These are phyloP conservation scores for Coreius guichenoti DNA, from an alignment of 2,797 vertebrate species.

Conservation along the genomic window DNA sequence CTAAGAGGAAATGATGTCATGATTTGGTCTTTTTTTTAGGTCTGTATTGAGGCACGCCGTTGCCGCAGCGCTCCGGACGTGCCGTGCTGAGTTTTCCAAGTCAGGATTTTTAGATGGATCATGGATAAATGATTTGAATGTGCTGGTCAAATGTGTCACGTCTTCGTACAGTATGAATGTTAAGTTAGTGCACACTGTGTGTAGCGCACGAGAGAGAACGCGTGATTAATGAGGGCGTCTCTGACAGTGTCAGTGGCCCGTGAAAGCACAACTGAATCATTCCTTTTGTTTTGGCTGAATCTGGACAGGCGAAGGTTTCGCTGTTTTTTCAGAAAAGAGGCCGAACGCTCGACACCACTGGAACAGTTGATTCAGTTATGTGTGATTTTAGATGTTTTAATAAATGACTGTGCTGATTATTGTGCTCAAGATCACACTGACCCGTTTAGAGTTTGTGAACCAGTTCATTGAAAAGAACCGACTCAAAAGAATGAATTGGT, in stretches of 20 bases:
- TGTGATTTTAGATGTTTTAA: neutral
- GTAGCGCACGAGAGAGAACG: neutral
- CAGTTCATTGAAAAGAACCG: too few relatives aligned
- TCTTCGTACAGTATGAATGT: neutral
- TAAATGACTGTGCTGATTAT: neutral
- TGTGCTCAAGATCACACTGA: neutral
- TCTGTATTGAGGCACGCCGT: neutral
- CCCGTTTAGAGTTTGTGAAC: neutral
- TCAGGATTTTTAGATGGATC: neutral
- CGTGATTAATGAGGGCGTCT: conserved; percentile 75
- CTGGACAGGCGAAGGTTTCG: conserved; percentile 55
- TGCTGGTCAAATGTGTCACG: neutral
- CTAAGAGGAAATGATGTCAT: conserved; percentile 26
- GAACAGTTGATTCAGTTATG: neutral
- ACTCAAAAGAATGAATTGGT: neutral
- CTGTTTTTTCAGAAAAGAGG: conserved; percentile 68
- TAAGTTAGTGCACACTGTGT: neutral
- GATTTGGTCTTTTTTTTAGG: neutral
- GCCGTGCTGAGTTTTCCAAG: neutral
- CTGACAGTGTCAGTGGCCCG: conserved; percentile 67
- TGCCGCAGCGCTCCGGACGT: neutral
- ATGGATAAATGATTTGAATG: neutral
- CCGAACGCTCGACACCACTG: neutral
- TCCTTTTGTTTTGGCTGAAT: conserved; percentile 69
- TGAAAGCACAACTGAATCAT: conserved; percentile 72